A percentile compares a stretch with the other conserved stretches of the same genome.
Evolutionary conservation across 2,888 invertebrate genomes (phyloP).

Genomic region (Rotaria macrura): DNA sequence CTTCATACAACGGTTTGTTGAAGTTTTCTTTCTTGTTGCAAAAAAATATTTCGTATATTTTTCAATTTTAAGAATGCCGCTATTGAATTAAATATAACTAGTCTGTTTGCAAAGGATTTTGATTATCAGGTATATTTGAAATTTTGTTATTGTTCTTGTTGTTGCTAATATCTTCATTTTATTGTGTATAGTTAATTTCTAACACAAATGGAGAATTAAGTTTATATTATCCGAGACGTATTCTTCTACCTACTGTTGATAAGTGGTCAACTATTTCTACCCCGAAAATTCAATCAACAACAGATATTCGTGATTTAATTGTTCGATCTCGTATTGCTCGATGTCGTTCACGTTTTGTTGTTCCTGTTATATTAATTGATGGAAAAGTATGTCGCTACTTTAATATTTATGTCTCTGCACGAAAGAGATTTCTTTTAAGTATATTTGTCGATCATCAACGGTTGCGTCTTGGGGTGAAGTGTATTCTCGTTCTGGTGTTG

Average conservation of each 20-base stretch:
- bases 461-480: slow-evolving; percentile 65
- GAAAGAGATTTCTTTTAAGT: slow-evolving; percentile 38
- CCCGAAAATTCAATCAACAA: slow-evolving; percentile 38
- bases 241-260: background rate
- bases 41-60: background rate
- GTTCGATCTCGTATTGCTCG: slow-evolving; percentile 62
- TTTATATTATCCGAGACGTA: slow-evolving; percentile 39
- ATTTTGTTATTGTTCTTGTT: background rate
- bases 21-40: background rate
- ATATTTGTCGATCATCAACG: slow-evolving; percentile 60
- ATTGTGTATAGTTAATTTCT: slow-evolving; percentile 53
- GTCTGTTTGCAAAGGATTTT: slow-evolving; percentile 62
- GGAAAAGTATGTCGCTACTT: slow-evolving; percentile 55
- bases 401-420: background rate
- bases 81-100: slow-evolving; percentile 34
- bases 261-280: background rate
- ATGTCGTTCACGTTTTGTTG: slow-evolving; percentile 65
- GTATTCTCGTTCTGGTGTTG: slow-evolving; percentile 59
- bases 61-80: background rate
- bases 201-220: slow-evolving; percentile 55
- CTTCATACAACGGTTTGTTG: background rate
- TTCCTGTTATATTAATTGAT: slow-evolving; percentile 66
- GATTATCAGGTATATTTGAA: slow-evolving; percentile 47
- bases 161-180: background rate
- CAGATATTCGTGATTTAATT: slow-evolving; percentile 58